These are phyloP conservation scores for Cantharis flavilabris DNA, from an alignment of 2,888 invertebrate genomes.

Conservation along the genomic window DNA sequence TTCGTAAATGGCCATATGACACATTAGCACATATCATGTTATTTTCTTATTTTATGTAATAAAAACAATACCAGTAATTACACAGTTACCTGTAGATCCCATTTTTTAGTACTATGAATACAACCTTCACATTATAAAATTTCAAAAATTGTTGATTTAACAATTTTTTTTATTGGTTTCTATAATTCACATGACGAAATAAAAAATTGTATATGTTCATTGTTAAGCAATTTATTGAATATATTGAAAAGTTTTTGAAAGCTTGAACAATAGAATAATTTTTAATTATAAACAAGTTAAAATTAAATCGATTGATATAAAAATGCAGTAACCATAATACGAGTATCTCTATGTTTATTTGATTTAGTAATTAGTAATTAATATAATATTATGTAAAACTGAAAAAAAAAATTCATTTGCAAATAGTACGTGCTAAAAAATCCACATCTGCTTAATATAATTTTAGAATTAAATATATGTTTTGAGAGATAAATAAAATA, in stretches of 20 bases:
- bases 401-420: no score
- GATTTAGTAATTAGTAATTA: no score
- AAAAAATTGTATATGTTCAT: neutral
- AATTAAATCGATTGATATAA: no score
- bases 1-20: neutral
- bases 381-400: no score
- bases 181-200: neutral
- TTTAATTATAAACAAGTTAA: no score
- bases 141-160: neutral
- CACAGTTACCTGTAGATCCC: neutral
- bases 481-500: neutral
- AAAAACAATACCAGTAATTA: neutral
- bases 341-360: no score
- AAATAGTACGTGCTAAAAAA: no score
- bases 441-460: no score
- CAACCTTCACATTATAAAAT: neutral
- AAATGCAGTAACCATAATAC: no score
- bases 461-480: neutral
- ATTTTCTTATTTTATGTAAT: neutral
- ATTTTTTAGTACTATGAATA: neutral
- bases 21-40: conserved; percentile 3
- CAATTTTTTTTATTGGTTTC: neutral
- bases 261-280: neutral
- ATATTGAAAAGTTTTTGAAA: neutral
- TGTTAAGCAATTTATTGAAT: neutral